Evolutionary conservation across 1,140 invertebrate genomes (phyloP).

Genomic region (Drosophila orosa): DNA sequence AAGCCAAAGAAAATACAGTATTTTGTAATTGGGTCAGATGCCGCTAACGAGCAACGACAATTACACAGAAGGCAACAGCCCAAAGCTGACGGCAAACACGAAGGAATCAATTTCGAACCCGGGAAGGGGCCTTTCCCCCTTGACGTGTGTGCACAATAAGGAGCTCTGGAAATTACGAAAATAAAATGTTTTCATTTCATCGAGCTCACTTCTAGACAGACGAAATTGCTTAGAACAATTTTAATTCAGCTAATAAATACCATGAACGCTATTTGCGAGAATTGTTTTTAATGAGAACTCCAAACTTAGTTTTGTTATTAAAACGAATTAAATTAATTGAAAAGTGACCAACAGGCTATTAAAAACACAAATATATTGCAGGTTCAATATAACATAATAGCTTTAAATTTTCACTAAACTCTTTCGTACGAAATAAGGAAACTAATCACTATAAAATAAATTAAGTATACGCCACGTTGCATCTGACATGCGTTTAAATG

Average conservation of each 20-base stretch:
- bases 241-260: neutral
- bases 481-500: neutral
- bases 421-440: neutral
- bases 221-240: neutral
- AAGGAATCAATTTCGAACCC: conserved; percentile 26
- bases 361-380: neutral
- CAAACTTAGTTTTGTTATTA: neutral
- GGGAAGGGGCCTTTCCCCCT: neutral
- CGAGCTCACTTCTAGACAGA: neutral
- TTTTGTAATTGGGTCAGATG: conserved; percentile 46
- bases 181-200: conserved; percentile 4
- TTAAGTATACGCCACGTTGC: conserved; percentile 3
- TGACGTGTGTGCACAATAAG: neutral
- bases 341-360: neutral
- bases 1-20: conserved; percentile 32
- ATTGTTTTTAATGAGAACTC: neutral
- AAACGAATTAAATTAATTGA: neutral
- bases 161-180: neutral
- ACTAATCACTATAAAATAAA: neutral
- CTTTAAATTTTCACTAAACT: neutral
- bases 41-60: conserved; percentile 29
- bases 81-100: conserved; percentile 27
- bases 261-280: neutral
- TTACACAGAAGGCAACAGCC: conserved; percentile 26
- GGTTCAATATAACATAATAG: neutral